Evolutionary conservation across 1,140 invertebrate species (phyloP).

Genomic region (Ceratosolen fusciceps): DNA sequence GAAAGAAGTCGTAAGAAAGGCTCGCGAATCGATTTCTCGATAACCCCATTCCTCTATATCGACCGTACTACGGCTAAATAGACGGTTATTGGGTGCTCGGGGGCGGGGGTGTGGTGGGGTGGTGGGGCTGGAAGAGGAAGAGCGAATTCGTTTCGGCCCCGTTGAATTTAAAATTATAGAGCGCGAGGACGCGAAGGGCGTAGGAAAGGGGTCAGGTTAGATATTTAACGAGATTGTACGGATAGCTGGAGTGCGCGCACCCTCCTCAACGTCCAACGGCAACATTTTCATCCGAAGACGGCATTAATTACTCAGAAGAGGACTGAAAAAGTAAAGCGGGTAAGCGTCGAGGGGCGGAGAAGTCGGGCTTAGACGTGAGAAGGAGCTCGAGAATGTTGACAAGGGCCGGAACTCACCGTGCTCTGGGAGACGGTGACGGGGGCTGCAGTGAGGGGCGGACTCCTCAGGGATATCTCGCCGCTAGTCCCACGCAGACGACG

Average conservation of each 20-base stretch:
- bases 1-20: neutral
- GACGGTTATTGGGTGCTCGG: no score
- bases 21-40: no score
- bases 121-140: no score
- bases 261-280: neutral
- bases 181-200: neutral
- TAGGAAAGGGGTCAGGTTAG: neutral
- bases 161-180: no score
- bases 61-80: neutral
- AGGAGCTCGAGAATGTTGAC: neutral
- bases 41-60: neutral
- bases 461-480: slow-evolving; percentile 77
- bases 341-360: no score
- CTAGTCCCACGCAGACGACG: slow-evolving; percentile 78
- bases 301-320: neutral
- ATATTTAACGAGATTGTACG: neutral
- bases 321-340: neutral
- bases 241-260: neutral
- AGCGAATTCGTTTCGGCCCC: no score
- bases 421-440: slow-evolving; percentile 52
- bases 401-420: neutral
- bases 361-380: neutral
- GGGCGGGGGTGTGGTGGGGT: no score
- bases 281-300: neutral
- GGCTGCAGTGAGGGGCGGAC: slow-evolving; percentile 65